Percentiles rank a stretch among this genome's conserved stretches.
Evolutionary conservation across 2,113 vertebrate genomes (phyloP).

Genomic region (Ochotona curzoniae): DNA sequence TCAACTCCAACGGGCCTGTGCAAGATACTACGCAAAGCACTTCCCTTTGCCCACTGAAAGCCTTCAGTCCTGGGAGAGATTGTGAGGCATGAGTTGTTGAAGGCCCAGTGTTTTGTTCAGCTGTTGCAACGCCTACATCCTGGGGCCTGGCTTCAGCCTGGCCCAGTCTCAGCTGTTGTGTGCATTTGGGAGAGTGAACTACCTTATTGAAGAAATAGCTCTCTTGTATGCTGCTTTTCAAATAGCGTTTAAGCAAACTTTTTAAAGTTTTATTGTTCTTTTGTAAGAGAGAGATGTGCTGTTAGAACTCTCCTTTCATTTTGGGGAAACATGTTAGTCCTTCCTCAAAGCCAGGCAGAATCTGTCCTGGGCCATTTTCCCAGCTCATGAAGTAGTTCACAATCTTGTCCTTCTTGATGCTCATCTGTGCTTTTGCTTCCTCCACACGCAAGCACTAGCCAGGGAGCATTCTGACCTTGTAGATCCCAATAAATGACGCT

Average conservation of each 20-base stretch:
- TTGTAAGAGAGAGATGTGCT: not conserved
- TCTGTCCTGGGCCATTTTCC: not conserved
- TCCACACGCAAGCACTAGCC: not conserved
- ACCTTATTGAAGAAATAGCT: no score
- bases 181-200: no score
- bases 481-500: not conserved
- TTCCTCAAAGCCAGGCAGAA: not conserved
- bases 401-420: not conserved
- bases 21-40: not conserved
- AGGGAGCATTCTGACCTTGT: not conserved
- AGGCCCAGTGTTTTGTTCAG: no score
- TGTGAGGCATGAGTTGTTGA: not conserved
- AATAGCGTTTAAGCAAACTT: no score
- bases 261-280: no score
- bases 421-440: not conserved
- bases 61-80: not conserved
- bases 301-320: not conserved
- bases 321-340: not conserved
- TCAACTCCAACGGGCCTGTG: not conserved
- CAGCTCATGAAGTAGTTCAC: not conserved
- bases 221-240: no score
- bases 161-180: no score
- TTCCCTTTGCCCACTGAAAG: not conserved
- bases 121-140: no score
- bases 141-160: no score